phyloP scores from a whole-genome alignment of 2,797 vertebrate genomes.

The Remorina albescens region DNA sequence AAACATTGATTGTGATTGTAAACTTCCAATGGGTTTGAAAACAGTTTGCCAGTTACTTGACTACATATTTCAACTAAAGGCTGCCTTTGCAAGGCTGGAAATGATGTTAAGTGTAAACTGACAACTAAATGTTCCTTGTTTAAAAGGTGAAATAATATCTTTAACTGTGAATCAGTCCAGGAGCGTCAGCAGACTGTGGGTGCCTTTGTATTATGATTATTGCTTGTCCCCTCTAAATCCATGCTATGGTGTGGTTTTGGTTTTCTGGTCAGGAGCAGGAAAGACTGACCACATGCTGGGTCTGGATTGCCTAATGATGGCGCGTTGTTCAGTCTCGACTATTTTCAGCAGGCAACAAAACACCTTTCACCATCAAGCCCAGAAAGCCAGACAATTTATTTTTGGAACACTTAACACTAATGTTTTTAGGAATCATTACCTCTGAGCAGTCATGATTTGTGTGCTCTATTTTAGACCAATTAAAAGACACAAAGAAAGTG shows the following conservation, averaged over 20 bases:
- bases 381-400: not conserved
- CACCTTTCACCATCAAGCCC: constrained; percentile 20
- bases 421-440: constrained; percentile 8
- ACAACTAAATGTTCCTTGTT: not conserved
- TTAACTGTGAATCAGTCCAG: not conserved
- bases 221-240: constrained; percentile 9
- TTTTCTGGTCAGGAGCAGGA: constrained; percentile 11
- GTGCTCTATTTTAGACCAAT: not conserved
- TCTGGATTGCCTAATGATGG: constrained; percentile 38
- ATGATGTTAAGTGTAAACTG: not conserved
- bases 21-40: too few relatives aligned
- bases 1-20: too few relatives aligned
- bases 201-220: not conserved
- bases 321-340: not conserved
- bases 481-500: not conserved
- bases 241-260: constrained; percentile 33
- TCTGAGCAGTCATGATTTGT: not conserved
- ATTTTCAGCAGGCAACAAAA: constrained; percentile 36
- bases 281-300: constrained; percentile 37
- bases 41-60: not conserved
- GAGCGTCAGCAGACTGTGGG: not conserved
- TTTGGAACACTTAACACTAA: not conserved
- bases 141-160: not conserved
- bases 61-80: not conserved
- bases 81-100: not conserved